phyloP scores from a whole-genome alignment of 2,888 invertebrate genomes.

The Aphidoletes aphidimyza region DNA sequence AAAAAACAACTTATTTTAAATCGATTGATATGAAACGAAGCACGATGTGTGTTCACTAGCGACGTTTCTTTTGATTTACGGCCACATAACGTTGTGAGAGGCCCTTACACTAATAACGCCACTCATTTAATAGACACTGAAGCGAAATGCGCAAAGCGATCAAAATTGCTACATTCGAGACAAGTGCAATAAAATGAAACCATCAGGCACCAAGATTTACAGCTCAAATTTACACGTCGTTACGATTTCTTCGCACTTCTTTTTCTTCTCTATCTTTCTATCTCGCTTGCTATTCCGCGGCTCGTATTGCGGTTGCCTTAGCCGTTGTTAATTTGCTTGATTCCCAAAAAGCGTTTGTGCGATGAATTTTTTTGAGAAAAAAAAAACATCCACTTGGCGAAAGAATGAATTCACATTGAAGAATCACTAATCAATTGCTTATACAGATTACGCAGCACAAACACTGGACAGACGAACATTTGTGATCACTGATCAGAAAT shows the following conservation, averaged over 20 bases:
- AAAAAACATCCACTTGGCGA: constrained; percentile 12
- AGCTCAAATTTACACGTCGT: constrained; percentile 17
- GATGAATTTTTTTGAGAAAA: too few species aligned
- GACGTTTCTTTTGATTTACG: not conserved
- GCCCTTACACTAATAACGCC: not conserved
- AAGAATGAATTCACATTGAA: constrained; percentile 12
- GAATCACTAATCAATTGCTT: constrained; percentile 2
- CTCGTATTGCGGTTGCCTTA: not conserved
- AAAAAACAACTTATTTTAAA: not conserved
- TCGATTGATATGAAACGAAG: not conserved
- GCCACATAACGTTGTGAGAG: constrained; percentile 36
- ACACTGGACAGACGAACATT: not conserved
- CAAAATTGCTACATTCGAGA: constrained; percentile 51
- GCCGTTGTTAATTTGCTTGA: not conserved
- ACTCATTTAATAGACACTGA: constrained; percentile 1
- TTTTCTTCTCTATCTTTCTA: not conserved
- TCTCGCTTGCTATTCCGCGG: not conserved
- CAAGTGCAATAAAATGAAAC: constrained; percentile 43
- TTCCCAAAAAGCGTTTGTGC: not conserved
- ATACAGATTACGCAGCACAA: constrained; percentile 39
- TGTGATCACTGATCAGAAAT: constrained; percentile 12
- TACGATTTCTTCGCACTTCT: too few species aligned
- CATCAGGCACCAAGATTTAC: constrained; percentile 21
- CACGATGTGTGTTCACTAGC: not conserved
- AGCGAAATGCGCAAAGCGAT: not conserved